Evolutionary conservation across 2,113 vertebrate species (phyloP), one percentile per base, ranked within the genome.

Genomic region (Crotophaga sulcirostris): DNA sequence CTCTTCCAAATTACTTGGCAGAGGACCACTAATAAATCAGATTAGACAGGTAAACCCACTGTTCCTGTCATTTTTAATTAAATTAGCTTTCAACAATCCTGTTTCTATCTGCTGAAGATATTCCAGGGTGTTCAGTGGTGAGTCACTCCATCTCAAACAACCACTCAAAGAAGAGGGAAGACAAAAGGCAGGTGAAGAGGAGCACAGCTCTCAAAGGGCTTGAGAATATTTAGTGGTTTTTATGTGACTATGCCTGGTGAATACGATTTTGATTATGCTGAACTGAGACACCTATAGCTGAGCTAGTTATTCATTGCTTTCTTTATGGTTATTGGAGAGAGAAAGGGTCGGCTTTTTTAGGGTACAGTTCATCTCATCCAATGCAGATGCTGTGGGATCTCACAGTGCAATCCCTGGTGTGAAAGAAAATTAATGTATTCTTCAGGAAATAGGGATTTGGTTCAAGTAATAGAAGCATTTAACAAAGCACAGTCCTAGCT

Each of bases 61-160:
- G 62, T 79, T 93, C 23, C n/a, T 90, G 54, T 85, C 11, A 79
- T 75, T 89, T 91, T 68, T 7, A 60, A 94, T 94, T 91, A 78
- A 84, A 89, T 60, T 82, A 28, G 16, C 33, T 93, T 89, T 68
- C 34, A 60, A 69, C n/a, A 38, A 59, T 64, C 15, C 18, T 40
- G 23, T 60, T 92, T 75, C 34, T 88, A 17, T 28, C n/a, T 85
- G n/a, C 29, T 80, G 44, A 88, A 88, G 44, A 13, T 72, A 55
- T 85, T 87, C 26, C 73, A 85, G n/a, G 33, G 29, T 63, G 82
- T 42, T 91, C 62, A 63, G 74, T 72, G 47, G 10, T 69, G 45
- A 81, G 31, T 84, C 45, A 56, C 33, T 87, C 52, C 52, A 68
- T 40, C 62, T 87, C 56, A 79, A 72, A 29, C 23, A 62, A 7